Evolutionary conservation across 2,113 vertebrate species (phyloP), one percentile per base, ranked within the genome.

Genomic region (Sander lucioperca): DNA sequence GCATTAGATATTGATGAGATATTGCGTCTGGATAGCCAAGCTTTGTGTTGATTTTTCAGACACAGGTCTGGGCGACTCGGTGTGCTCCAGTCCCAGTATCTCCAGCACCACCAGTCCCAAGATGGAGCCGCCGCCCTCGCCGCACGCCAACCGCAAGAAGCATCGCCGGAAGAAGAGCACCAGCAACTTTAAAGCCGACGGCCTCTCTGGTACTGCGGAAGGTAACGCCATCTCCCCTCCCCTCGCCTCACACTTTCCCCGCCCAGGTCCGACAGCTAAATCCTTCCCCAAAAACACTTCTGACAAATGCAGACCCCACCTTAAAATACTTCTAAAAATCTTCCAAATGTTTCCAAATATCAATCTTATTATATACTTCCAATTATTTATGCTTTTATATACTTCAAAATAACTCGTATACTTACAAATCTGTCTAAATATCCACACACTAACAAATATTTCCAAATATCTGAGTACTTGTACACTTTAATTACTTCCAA

Each of bases 101-200:
- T 98, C 97, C 90, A 98, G 96, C 72, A 97, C 97, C 58, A 97
- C 98, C 72, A 99, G 97, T 86, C 98, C 98, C 70, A 99, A 99
- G 91, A 96, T 98, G 65, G 98, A 99, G 69, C 98, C 98, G 1
- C 98, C 98, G 15, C 97, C 98, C 2, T 99, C 98, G 19, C 98
- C 98, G 11, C 98, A 99, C 3, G 97, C 97, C 94, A 99, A 98
- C 96, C 96, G 98, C 85, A 99, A 99, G 95, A 99, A 99, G 76
- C 98, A 99, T 89, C 96, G 98, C 2, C 88, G 98, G 95, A 99
- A 99, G 98, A 99, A 99, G 93, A 99, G 98, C 93, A 97, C 97
- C 23, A 98, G 97, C 94, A 99, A 99, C 95, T 98, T 99, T 94
- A 99, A 97, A 86, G 96, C 96, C 1, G 98, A 99, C 18, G 97